Evolutionary conservation across 2,113 vertebrate species (phyloP).

Genomic region (Amphilophus citrinellus): DNA sequence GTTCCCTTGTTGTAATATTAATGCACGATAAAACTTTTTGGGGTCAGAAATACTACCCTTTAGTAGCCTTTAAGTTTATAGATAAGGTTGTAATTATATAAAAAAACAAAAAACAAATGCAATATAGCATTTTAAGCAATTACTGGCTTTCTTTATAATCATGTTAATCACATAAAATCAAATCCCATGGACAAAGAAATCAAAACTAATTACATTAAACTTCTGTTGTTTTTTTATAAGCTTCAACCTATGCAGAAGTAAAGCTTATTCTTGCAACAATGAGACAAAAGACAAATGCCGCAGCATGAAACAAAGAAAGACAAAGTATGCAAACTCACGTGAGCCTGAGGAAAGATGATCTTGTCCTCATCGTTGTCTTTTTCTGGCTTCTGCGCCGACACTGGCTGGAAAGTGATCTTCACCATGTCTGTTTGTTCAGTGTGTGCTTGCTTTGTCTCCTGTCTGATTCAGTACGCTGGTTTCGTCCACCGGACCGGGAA

Average conservation of each 20-base stretch:
- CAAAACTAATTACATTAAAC: background rate
- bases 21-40: background rate
- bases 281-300: slow-evolving; percentile 7
- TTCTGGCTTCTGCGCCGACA: slow-evolving; percentile 85
- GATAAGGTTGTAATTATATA: background rate
- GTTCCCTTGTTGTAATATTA: background rate
- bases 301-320: slow-evolving; percentile 37
- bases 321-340: slow-evolving; percentile 76
- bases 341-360: slow-evolving; percentile 81
- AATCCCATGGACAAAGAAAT: background rate
- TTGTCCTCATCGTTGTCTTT: slow-evolving; percentile 81
- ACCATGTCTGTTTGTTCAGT: slow-evolving; percentile 82
- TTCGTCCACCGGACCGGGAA: slow-evolving; percentile 28
- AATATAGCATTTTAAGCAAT: background rate
- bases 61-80: background rate
- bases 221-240: background rate
- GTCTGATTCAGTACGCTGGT: slow-evolving; percentile 48
- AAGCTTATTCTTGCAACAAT: background rate
- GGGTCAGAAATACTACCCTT: background rate
- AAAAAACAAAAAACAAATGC: background rate
- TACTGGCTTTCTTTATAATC: background rate
- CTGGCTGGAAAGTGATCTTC: slow-evolving; percentile 90
- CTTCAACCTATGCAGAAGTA: background rate
- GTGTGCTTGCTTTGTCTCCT: slow-evolving; percentile 30
- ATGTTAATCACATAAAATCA: background rate